Conservation (phyloP, 1,140 invertebrate genomes). For the Odontomachus brunneus region DNA sequence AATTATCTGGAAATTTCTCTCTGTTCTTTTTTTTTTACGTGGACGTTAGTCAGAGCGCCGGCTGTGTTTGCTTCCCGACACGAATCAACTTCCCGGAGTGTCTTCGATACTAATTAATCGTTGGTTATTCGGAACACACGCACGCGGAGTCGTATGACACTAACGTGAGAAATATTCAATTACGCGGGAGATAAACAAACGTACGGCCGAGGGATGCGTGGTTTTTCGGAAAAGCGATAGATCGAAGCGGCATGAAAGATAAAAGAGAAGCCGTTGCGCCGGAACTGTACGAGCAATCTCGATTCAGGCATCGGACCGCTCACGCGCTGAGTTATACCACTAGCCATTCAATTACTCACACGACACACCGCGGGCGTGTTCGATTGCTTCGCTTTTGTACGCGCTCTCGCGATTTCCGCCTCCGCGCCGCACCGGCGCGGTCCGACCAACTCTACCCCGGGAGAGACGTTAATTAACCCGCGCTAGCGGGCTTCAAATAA, state of each 20-base stretch:
- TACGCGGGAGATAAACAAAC: not conserved
- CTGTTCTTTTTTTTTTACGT: not conserved
- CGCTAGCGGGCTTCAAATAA: constrained; percentile 83
- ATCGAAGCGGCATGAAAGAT: constrained; percentile 39
- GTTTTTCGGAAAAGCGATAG: not conserved
- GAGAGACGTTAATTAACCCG: constrained; percentile 83
- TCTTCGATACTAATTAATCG: not conserved
- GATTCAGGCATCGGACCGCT: constrained; percentile 46
- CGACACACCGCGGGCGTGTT: constrained; percentile 40
- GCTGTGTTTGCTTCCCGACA: no score
- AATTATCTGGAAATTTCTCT: constrained; percentile 30
- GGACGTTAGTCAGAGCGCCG: not conserved
- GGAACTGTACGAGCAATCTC: constrained; percentile 43
- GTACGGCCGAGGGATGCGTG: not conserved
- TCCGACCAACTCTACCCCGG: constrained; percentile 51
- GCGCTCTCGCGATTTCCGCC: constrained; percentile 25
- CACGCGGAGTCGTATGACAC: not conserved
- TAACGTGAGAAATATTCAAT: not conserved
- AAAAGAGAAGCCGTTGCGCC: constrained; percentile 30
- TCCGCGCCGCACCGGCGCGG: constrained; percentile 17
- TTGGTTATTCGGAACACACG: not conserved
- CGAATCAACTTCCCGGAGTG: no score
- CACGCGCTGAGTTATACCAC: constrained; percentile 37
- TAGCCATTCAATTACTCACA: constrained; percentile 34
- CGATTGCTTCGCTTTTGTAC: constrained; percentile 55